Evolutionary conservation across 1,140 invertebrate species (phyloP).

Genomic region (Batillaria attramentaria): DNA sequence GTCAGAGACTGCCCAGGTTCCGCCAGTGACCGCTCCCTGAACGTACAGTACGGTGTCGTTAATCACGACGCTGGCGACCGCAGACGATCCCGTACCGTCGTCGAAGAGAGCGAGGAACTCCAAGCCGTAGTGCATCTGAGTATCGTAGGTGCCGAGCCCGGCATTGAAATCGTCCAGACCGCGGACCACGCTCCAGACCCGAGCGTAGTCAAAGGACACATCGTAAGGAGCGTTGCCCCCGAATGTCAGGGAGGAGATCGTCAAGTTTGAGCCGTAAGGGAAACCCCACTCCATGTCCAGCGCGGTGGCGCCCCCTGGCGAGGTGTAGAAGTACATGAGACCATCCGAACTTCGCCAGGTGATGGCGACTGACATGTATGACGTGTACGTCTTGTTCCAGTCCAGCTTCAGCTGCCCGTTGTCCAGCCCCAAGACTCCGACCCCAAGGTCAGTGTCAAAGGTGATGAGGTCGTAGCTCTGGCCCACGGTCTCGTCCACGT

Average conservation of each 20-base stretch:
- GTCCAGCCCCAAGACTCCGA: background rate
- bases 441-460: background rate
- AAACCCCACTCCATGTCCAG: conserved; percentile 19
- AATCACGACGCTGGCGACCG: background rate
- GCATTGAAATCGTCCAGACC: background rate
- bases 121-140: conserved; percentile 5
- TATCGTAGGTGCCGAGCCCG: conserved; percentile 7
- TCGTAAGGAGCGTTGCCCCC: background rate
- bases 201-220: background rate
- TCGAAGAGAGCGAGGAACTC: conserved; percentile 15
- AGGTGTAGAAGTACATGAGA: conserved; percentile 8
- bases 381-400: conserved; percentile 9
- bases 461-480: conserved; percentile 8
- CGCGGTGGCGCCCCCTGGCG: background rate
- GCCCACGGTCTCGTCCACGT: background rate
- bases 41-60: conserved; percentile 7
- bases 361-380: background rate
- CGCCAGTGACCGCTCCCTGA: background rate
- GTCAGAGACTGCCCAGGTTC: background rate
- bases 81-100: background rate
- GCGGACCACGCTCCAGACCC: conserved; percentile 6
- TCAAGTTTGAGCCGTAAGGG: background rate
- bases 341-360: conserved; percentile 10
- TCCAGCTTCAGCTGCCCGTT: conserved; percentile 13
- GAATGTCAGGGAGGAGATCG: conserved; percentile 1